These are phyloP conservation scores for Brotogeris chrysoptera DNA, from an alignment of 2,797 vertebrate species.

Conservation along the genomic window DNA sequence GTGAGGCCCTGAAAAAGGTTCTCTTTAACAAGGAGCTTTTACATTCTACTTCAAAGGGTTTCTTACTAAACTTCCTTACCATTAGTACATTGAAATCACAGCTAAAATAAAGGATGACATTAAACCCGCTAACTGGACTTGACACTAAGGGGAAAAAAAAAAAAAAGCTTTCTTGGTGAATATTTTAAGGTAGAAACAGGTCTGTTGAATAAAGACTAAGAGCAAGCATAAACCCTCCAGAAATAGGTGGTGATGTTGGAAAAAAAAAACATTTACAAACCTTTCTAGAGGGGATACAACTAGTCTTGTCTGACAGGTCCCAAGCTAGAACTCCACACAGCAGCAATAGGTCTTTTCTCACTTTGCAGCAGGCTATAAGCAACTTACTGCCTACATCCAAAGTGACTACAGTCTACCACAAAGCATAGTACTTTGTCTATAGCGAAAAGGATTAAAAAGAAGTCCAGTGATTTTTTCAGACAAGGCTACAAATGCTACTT, in stretches of 20 bases:
- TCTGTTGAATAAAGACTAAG: background rate
- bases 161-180: background rate
- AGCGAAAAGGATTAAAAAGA: background rate
- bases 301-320: background rate
- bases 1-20: background rate
- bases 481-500: background rate
- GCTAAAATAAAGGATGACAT: background rate
- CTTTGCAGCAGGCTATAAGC: background rate
- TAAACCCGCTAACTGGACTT: background rate
- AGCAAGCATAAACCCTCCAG: background rate
- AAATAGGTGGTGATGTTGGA: fast-evolving
- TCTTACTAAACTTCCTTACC: background rate
- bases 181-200: background rate
- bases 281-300: background rate
- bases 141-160: background rate
- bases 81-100: background rate
- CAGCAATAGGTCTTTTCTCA: background rate
- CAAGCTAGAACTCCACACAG: background rate
- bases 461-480: background rate
- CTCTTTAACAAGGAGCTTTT: background rate
- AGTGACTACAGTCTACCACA: background rate
- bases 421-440: background rate
- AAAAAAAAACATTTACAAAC: fast-evolving
- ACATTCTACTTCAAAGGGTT: background rate
- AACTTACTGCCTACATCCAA: background rate